Evolutionary conservation across 1,140 invertebrate genomes (phyloP), one percentile per base, ranked within the genome.

Genomic region (Trichoplusia ni): DNA sequence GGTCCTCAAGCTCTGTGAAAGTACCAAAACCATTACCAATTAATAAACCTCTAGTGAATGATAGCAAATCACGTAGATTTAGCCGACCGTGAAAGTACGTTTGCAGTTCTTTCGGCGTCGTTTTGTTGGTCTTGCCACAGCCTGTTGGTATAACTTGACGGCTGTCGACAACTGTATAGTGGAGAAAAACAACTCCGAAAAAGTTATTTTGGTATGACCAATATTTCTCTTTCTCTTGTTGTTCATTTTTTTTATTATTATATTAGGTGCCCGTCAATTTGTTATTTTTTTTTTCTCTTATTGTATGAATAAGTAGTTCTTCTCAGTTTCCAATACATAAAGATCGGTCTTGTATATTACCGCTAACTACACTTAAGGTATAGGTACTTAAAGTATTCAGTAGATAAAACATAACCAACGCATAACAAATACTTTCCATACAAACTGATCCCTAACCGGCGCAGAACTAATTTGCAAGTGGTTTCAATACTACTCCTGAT

Each of bases 1-100:
- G 58, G n/a, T n/a, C n/a, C n/a, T n/a, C n/a, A n/a, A n/a, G n/a
- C n/a, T n/a, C 44, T 49, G 42, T 37, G 44, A 61, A 61, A 47
- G 44, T 46, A 37, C n/a, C 33, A 54, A 51, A n/a, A 8, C 5
- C 21, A 21, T 6, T 40, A 19, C 21, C 44, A 47, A 47, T 47
- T n/a, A n/a, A n/a, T n/a, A n/a, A n/a, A n/a, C n/a, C n/a, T n/a
- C n/a, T 19, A 51, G 13, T 21, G 27, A 31, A 35, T 33, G 35
- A 61, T 47, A 61, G 37, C 27, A 9, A 49, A 47, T 49, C 58
- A 49, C 29, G 58, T 37, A 47, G 42, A 2, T 11, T 27, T 23
- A 61, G 23, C 58, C 40, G 49, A 61, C 58, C 58, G 58, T 61
- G 42, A 61, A 61, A 58, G 42, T 42, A 44, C 37, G 25, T 58